Conservation (phyloP, 35 echinoderm and acorn worm genomes). For the Heliocidaris erythrogramma region DNA sequence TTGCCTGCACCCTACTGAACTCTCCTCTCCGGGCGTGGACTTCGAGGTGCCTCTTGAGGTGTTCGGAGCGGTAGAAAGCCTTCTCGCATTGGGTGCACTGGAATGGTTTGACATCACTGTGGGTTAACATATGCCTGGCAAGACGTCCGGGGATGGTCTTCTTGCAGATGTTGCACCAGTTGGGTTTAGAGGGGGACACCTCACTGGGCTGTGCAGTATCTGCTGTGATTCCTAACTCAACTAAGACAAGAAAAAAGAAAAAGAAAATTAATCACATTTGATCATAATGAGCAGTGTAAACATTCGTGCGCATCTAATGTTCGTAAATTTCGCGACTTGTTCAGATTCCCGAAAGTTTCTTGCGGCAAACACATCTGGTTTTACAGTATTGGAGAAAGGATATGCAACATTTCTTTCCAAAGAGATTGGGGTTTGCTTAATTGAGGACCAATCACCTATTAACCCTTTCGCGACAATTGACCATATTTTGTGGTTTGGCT, state of each 20-base stretch:
- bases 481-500: too few relatives aligned
- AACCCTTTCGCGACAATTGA: too few relatives aligned
- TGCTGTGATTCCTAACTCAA: background rate
- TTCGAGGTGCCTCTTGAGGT: background rate
- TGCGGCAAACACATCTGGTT: too few relatives aligned
- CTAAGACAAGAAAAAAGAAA: background rate
- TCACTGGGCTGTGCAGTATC: background rate
- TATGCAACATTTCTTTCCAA: too few relatives aligned
- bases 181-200: background rate
- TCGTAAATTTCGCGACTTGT: too few relatives aligned
- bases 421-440: too few relatives aligned
- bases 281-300: too few relatives aligned
- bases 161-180: background rate
- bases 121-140: background rate
- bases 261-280: background rate
- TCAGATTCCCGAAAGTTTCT: too few relatives aligned
- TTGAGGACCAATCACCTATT: too few relatives aligned
- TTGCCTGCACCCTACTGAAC: too few relatives aligned
- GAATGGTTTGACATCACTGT: background rate
- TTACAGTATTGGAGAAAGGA: too few relatives aligned
- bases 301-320: too few relatives aligned
- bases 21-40: background rate
- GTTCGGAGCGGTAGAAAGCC: background rate
- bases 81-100: background rate
- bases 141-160: background rate